phyloP scores from a whole-genome alignment of 2,888 invertebrate species.

The Trissoscelio sp. region DNA sequence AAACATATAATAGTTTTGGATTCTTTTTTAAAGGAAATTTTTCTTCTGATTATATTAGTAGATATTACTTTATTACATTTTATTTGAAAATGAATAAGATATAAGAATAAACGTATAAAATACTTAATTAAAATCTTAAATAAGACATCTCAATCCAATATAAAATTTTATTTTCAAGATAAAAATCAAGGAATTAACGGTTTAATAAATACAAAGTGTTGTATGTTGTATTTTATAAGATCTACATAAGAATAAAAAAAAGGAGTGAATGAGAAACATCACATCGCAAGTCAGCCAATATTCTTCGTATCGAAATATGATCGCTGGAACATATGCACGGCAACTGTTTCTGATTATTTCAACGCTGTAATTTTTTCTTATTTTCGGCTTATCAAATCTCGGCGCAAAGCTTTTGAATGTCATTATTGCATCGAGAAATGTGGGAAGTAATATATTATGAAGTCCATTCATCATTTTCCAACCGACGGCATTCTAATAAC shows the following conservation, averaged over 20 bases:
- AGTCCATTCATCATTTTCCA: conserved; percentile 56
- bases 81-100: no score
- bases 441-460: conserved; percentile 52
- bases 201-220: conserved; percentile 28
- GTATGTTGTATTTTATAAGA: conserved; percentile 19
- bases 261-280: conserved; percentile 28
- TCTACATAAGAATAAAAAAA: conserved; percentile 10
- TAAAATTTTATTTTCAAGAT: conserved; percentile 14
- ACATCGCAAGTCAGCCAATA: conserved; percentile 40
- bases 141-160: conserved; percentile 11
- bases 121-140: conserved; percentile 13
- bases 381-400: conserved; percentile 54
- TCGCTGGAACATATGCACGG: conserved; percentile 28
- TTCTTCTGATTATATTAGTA: no score
- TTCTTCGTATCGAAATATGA: conserved; percentile 36
- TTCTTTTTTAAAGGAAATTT: no score
- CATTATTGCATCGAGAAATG: conserved; percentile 47
- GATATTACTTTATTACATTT: no score
- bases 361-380: conserved; percentile 40
- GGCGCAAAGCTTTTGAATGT: conserved; percentile 37
- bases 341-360: conserved; percentile 54
- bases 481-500: conserved; percentile 60
- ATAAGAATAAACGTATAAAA: no score
- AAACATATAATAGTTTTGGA: no score
- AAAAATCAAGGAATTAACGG: conserved; percentile 9